Base-by-base conservation (phyloP, 1,140 invertebrate species). In the Pogonomyrmex barbatus region DNA sequence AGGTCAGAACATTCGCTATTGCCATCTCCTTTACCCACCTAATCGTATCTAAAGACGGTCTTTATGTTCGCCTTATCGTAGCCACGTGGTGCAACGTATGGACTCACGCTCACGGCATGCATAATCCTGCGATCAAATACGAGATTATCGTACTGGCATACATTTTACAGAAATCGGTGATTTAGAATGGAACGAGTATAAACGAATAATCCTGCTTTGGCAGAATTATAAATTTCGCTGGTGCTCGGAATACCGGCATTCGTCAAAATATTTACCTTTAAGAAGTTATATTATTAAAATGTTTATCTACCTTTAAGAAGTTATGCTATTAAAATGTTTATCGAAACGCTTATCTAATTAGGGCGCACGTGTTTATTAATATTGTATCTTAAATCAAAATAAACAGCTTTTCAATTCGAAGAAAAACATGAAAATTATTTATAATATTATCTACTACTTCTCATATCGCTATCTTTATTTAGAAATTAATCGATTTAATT, bases 11-110 rank as follows among this genome's bases (percentile, higher is more conserved):
- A 42, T 60, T 85, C 73, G 36, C 71, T 60, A 45, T 67, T 70
- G 85, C 78, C 76, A n/a, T 68, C 65, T 54, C 78, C 85, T 63
- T 85, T 84, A 68, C 60, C 24, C 62, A 77, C 87, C 86, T 89
- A 89, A 89, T 89, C 81, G 76, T 62, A 88, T 39, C 67, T 77
- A 77, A 73, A 87, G 65, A 65, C 52, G 45, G 67, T 58, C 81
- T 87, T 88, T 89, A 89, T 54, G 86, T 47, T 33, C 24, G 24
- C 33, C 81, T 87, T 87, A 75, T 85, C 88, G 67, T 56, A 10
- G 30, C 70, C 45, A 56, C 42, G 60, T 75, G 81, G 81, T 76
- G 56, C 81, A 84, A 84, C 50, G 68, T 83, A 83, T 83, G 68
- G 79, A 83, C 47, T 45, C 79, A 83, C 79, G 79, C 79, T 42